These are phyloP conservation scores for Chelon auratus DNA, from an alignment of 2,797 vertebrate genomes.

Conservation along the genomic window DNA sequence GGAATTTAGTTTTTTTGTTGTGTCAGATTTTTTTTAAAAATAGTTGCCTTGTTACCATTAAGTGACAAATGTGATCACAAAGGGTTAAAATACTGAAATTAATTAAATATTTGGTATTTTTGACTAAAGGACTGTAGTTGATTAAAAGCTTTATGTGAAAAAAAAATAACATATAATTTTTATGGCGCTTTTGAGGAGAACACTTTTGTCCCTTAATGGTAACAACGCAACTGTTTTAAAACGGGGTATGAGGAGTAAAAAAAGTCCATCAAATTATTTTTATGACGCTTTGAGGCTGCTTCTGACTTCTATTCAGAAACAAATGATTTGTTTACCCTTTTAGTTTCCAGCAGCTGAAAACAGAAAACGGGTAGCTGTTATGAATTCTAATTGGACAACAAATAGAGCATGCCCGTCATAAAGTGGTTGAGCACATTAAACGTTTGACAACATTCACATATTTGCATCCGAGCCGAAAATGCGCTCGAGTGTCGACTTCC, in stretches of 20 bases:
- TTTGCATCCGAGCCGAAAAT: slow-evolving; percentile 37
- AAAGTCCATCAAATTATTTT: not conserved
- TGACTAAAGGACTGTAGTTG: no score
- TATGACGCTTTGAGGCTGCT: not conserved
- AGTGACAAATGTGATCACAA: no score
- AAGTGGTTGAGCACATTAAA: slow-evolving; percentile 24
- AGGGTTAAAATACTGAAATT: no score
- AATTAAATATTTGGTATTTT: no score
- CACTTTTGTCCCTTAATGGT: no score
- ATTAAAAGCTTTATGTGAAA: no score
- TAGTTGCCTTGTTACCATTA: no score
- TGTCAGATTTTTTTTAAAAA: no score
- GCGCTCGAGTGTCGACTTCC: slow-evolving; percentile 24
- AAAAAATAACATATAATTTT: no score
- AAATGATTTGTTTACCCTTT: not conserved
- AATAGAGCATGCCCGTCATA: slow-evolving; percentile 5
- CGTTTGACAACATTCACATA: slow-evolving; percentile 13
- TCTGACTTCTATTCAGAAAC: not conserved
- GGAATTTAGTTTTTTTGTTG: no score
- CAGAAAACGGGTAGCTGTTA: slow-evolving; percentile 1
- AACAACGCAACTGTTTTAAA: no score
- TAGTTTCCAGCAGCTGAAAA: not conserved
- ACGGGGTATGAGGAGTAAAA: no score
- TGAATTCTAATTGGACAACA: slow-evolving; percentile 14
- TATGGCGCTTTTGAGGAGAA: not conserved